Conservation (phyloP, 2,113 vertebrate genomes). For the Piprites chloris region DNA sequence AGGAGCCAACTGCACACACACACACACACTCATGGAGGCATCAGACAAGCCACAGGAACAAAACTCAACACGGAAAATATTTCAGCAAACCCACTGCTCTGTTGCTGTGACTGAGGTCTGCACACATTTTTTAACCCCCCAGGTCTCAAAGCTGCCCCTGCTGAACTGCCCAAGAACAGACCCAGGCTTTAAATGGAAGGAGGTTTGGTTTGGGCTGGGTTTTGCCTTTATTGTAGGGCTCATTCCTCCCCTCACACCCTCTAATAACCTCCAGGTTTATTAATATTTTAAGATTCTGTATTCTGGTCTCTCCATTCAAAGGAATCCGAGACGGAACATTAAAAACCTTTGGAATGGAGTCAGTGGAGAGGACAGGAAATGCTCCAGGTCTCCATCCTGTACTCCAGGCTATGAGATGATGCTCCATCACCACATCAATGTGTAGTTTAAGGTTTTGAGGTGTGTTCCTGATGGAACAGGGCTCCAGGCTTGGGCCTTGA, state of each 20-base stretch:
- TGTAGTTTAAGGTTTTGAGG: neutral
- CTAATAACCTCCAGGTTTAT: neutral
- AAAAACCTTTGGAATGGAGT: neutral
- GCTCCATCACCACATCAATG: neutral
- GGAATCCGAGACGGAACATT: neutral
- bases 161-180: neutral
- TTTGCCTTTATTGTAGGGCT: neutral
- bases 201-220: neutral
- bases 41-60: neutral
- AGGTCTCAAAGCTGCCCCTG: neutral
- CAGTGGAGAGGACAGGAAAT: neutral
- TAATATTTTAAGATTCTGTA: neutral
- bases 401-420: neutral
- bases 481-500: neutral
- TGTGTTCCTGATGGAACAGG: neutral
- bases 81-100: neutral
- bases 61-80: neutral
- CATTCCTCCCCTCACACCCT: neutral
- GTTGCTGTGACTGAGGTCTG: neutral
- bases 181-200: neutral
- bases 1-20: neutral
- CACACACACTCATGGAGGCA: fast-evolving
- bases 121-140: fast-evolving
- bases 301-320: neutral
- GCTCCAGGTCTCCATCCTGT: neutral